A percentile compares a stretch with the other conserved stretches of the same genome.
Evolutionary conservation across 2,888 invertebrate genomes (phyloP).

Genomic region (Cabera pusaria): DNA sequence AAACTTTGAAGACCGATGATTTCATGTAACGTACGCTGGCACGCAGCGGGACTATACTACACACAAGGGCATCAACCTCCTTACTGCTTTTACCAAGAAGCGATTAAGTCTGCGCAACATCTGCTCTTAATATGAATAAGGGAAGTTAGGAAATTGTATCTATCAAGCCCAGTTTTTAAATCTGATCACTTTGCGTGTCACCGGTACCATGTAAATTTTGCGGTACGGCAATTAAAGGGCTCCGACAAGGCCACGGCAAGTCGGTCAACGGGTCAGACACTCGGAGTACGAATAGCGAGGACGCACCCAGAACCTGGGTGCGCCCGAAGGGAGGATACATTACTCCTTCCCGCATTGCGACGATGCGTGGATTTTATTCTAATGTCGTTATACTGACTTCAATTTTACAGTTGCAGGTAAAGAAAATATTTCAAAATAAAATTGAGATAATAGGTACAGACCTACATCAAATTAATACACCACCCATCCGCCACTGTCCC

Average conservation of each 20-base stretch:
- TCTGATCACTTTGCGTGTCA: constrained; percentile 37
- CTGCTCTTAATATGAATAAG: no score
- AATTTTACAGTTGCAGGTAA: not conserved
- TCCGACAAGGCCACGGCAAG: constrained; percentile 62
- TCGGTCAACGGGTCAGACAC: constrained; percentile 75
- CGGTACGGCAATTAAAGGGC: constrained; percentile 54
- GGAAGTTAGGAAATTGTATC: constrained; percentile 3
- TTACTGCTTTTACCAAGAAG: not conserved
- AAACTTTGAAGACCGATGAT: constrained; percentile 20
- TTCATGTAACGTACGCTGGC: constrained; percentile 23
- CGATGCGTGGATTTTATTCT: constrained; percentile 44
- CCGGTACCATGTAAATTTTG: constrained; percentile 57
- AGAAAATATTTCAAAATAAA: no score
- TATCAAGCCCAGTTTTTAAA: constrained; percentile 13
- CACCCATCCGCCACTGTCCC: no score
- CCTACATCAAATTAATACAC: no score
- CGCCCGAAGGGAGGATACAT: constrained; percentile 65
- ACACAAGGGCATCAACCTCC: constrained; percentile 20
- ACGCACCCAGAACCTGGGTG: constrained; percentile 70
- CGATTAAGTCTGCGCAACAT: no score
- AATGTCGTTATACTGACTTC: constrained; percentile 9
- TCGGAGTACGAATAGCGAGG: constrained; percentile 65
- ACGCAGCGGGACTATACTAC: constrained; percentile 20
- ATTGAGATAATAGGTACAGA: no score
- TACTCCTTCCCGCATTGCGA: constrained; percentile 78